Evolutionary conservation across 2,113 vertebrate genomes (phyloP), one percentile per base, ranked within the genome.

Genomic region (Calypte anna): DNA sequence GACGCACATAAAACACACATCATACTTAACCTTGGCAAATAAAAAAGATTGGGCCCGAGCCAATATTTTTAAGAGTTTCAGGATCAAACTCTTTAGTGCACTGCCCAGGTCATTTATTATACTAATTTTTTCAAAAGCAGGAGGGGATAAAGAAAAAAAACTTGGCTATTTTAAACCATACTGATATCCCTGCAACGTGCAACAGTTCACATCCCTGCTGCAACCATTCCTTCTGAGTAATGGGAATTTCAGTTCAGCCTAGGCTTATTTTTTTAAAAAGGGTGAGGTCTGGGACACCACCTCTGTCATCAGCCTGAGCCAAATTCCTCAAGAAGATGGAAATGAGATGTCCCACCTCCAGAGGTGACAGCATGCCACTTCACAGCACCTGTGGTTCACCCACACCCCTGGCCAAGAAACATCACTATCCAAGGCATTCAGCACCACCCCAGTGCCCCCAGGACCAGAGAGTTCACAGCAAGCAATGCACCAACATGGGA

Each of bases 21-120:
- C 86, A 64, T 48, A 79, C 86, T 94, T 89, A 91, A 89, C 66
- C 54, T 82, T n/a, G 9, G n/a, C 69, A 76, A 58, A 92, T 66
- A 69, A 79, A 96, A 84, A 28, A 3, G 0, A 62, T 20, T 50
- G 40, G 73, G 20, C 44, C 79, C 61, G 30, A 93, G 91, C 62
- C 81, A 93, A 58, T 54, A 72, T 75, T 92, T 94, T 86, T 62
- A 91, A 92, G 54, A 61, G 62, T 84, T 78, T 76, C 51, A 76
- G 66, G 74, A 89, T 85, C 50, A 66, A 89, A 57, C 27, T 53
- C 50, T 67, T 80, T 3, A 85, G n/a, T 48, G 38, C 25, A 14
- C 3, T 80, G 55, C 27, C 40, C 66, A 74, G 24, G 38, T 62
- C 57, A 67, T 40, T 62, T 10, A 40, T 4, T 10, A 40, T 4